phyloP scores from a whole-genome alignment of 2,888 invertebrate species.

The Eupithecia subumbrata region DNA sequence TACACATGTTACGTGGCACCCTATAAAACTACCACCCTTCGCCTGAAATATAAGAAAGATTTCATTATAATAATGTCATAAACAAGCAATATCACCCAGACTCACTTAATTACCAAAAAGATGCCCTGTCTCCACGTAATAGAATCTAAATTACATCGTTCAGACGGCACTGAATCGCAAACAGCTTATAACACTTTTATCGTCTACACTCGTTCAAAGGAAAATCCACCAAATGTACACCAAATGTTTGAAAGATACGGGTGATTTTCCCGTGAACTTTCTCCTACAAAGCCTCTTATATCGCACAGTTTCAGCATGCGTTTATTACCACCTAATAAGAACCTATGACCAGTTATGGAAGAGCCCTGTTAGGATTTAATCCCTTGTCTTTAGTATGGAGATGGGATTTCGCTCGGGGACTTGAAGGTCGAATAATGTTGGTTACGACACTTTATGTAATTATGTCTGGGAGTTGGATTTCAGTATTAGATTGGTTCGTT shows the following conservation, averaged over 20 bases:
- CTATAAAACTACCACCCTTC: background rate
- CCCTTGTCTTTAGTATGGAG: slow-evolving; percentile 19
- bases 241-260: background rate
- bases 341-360: slow-evolving; percentile 25
- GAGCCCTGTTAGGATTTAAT: slow-evolving; percentile 26
- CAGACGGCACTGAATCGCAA: slow-evolving; percentile 17
- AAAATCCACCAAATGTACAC: background rate
- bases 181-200: slow-evolving; percentile 26
- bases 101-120: slow-evolving; percentile 15
- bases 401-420: slow-evolving; percentile 8
- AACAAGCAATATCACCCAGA: slow-evolving; percentile 6
- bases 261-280: slow-evolving; percentile 12
- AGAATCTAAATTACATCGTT: slow-evolving; percentile 25
- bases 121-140: slow-evolving; percentile 14
- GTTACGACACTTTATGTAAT: slow-evolving; percentile 24
- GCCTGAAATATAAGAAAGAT: background rate
- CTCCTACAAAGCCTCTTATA: slow-evolving; percentile 17
- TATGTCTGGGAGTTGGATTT: slow-evolving; percentile 27
- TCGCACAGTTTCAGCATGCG: slow-evolving; percentile 31
- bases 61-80: background rate
- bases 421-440: slow-evolving; percentile 14
- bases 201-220: background rate
- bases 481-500: slow-evolving; percentile 13
- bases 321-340: slow-evolving; percentile 39
- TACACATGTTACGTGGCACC: no score